phyloP scores from a whole-genome alignment of 2,113 vertebrate genomes.

The Burhinus oedicnemus region DNA sequence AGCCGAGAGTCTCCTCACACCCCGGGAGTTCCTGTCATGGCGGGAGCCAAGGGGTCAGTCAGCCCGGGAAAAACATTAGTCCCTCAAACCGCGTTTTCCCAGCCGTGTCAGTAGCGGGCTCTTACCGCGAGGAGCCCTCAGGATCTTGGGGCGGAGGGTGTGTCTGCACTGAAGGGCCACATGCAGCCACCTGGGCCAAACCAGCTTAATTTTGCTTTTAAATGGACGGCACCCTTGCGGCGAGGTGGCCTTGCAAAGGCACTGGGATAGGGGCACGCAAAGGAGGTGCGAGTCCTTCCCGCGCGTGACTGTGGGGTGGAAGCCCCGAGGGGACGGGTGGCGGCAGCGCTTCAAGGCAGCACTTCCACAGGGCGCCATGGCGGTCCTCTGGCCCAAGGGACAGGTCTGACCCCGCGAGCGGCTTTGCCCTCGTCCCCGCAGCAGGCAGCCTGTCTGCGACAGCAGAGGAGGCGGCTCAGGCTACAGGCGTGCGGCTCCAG shows the following conservation, averaged over 20 bases:
- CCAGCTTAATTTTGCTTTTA: neutral
- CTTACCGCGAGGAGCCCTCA: neutral
- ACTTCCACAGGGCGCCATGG: accelerated
- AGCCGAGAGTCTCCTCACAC: neutral
- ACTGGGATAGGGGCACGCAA: too few species aligned
- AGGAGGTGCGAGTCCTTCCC: neutral
- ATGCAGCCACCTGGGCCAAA: neutral
- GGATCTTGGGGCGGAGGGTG: neutral
- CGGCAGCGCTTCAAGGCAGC: neutral
- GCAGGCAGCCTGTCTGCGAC: too few species aligned
- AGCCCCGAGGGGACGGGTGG: accelerated
- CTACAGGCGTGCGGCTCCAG: neutral
- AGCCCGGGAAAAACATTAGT: neutral
- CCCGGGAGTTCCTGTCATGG: neutral
- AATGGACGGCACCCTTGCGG: too few species aligned
- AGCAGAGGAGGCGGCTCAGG: neutral
- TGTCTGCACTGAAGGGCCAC: neutral
- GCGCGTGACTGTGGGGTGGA: accelerated
- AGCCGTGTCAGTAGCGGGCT: accelerated
- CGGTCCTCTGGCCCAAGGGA: accelerated
- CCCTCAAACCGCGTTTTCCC: too few species aligned
- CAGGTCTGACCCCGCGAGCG: accelerated
- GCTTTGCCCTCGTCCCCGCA: accelerated
- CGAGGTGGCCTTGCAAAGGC: neutral
- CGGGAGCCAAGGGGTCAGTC: neutral